These are phyloP conservation scores for Drepana arcuata DNA, from an alignment of 1,140 invertebrate species.

Conservation along the genomic window DNA sequence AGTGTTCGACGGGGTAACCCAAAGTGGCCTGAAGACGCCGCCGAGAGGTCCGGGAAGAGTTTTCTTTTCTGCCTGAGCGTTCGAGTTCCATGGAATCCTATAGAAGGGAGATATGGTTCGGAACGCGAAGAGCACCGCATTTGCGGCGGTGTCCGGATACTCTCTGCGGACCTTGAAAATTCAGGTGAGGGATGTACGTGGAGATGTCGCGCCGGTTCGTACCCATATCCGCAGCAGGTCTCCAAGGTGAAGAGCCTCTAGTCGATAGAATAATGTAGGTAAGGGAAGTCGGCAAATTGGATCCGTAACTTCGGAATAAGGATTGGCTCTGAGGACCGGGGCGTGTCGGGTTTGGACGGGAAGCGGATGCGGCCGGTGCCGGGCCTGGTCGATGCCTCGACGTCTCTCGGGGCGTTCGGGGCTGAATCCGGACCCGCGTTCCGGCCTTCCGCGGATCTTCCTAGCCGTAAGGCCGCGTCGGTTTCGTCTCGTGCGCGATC, in stretches of 20 bases:
- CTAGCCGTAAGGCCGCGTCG: no score
- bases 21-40: slow-evolving; percentile 77
- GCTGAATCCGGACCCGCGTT: no score
- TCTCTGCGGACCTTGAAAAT: slow-evolving; percentile 84
- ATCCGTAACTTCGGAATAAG: slow-evolving; percentile 71
- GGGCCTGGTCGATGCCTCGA: no score
- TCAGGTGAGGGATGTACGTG: slow-evolving; percentile 78
- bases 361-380: no score
- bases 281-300: slow-evolving; percentile 81
- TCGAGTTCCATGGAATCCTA: slow-evolving; percentile 82
- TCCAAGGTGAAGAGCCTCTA: slow-evolving; percentile 92
- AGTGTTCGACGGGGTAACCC: slow-evolving; percentile 63
- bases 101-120: slow-evolving; percentile 80
- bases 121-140: slow-evolving; percentile 81
- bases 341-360: slow-evolving; percentile 77
- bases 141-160: slow-evolving; percentile 79
- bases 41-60: slow-evolving; percentile 82
- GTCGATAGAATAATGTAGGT: slow-evolving; percentile 91
- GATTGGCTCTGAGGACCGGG: slow-evolving; percentile 83
- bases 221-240: slow-evolving; percentile 89
- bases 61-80: slow-evolving; percentile 85
- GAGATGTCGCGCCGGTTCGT: slow-evolving; percentile 78
- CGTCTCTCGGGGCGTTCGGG: no score
- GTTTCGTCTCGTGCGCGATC: no score
- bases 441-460: no score